These are phyloP conservation scores for Nudaria mundana DNA, from an alignment of 2,888 invertebrate species.

Conservation along the genomic window DNA sequence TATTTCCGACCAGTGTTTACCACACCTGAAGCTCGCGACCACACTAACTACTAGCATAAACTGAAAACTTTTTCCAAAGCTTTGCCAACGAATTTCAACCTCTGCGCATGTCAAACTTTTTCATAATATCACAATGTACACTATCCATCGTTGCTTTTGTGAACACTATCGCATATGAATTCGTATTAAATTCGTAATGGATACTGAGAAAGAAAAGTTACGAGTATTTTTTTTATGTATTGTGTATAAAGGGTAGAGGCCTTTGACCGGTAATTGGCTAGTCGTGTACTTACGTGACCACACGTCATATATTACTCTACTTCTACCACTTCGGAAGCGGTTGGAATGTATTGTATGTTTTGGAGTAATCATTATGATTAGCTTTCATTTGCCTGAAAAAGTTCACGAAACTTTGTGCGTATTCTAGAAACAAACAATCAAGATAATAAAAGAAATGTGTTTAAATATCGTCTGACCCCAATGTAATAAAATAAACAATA, in stretches of 20 bases:
- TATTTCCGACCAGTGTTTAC: slow-evolving; percentile 15
- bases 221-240: slow-evolving; percentile 15
- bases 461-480: too few species aligned
- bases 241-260: slow-evolving; percentile 16
- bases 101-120: slow-evolving; percentile 44
- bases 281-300: slow-evolving; percentile 13
- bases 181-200: slow-evolving; percentile 5
- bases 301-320: slow-evolving; percentile 21
- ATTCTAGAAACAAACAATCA: too few species aligned
- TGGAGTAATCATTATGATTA: slow-evolving; percentile 11
- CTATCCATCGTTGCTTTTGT: slow-evolving; percentile 8
- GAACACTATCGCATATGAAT: too few species aligned
- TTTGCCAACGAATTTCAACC: slow-evolving; percentile 24
- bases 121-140: slow-evolving; percentile 1
- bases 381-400: neutral
- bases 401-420: too few species aligned
- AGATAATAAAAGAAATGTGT: too few species aligned
- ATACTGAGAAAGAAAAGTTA: neutral
- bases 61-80: slow-evolving; percentile 54
- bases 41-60: too few species aligned
- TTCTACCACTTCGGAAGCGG: slow-evolving; percentile 12
- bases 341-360: neutral
- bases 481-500: too few species aligned
- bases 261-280: slow-evolving; percentile 35
- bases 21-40: slow-evolving; percentile 34